Conservation (phyloP, 2,888 invertebrate genomes). For the Onthophagus sagittarius region DNA sequence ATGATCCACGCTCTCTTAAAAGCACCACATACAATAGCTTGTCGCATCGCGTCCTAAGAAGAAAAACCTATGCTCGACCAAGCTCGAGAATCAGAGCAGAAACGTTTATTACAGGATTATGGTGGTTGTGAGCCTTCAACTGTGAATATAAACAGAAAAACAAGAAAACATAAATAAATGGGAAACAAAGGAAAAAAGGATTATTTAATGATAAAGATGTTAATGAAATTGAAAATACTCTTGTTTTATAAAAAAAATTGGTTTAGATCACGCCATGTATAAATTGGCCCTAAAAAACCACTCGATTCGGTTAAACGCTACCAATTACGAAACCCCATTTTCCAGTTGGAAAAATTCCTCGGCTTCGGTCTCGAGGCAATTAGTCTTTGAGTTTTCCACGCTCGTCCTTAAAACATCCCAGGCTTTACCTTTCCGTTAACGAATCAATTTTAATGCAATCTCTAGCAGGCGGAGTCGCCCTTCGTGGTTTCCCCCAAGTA, state of each 20-base stretch:
- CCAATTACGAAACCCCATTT: neutral
- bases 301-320: neutral
- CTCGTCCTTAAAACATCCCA: neutral
- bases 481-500: neutral
- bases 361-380: neutral
- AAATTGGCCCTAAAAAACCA: neutral
- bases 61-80: neutral
- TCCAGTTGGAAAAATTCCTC: neutral
- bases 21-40: neutral
- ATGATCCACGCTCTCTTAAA: neutral
- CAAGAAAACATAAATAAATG: neutral
- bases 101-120: neutral
- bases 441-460: conserved; percentile 12
- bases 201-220: neutral
- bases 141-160: neutral
- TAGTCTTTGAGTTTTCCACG: neutral
- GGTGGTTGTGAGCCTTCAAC: neutral
- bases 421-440: conserved; percentile 4
- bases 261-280: neutral
- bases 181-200: neutral
- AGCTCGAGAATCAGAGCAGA: neutral
- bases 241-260: neutral
- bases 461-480: neutral
- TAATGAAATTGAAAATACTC: neutral
- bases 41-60: neutral